These are phyloP conservation scores for Gallinago media DNA, from an alignment of 2,113 vertebrate species.

Conservation along the genomic window DNA sequence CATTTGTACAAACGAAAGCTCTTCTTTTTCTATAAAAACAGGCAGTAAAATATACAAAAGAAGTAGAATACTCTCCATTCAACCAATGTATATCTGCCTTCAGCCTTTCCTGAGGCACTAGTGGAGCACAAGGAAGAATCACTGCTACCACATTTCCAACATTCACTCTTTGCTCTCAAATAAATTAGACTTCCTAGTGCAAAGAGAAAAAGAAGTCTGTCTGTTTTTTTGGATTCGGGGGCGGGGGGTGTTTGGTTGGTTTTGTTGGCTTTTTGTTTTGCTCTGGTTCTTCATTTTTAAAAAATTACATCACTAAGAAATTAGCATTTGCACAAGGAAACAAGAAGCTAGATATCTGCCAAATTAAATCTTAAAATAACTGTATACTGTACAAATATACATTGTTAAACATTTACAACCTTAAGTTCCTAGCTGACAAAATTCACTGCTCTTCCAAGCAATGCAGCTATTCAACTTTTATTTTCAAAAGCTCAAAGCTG, in stretches of 20 bases:
- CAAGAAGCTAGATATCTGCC: background rate
- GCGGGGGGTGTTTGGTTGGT: too few relatives aligned
- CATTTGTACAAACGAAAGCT: background rate
- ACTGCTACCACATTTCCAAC: background rate
- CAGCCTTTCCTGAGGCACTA: background rate
- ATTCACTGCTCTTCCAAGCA: background rate
- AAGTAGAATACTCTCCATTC: background rate
- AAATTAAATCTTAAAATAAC: conserved; percentile 63
- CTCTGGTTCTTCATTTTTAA: conserved; percentile 5
- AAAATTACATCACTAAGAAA: conserved; percentile 42
- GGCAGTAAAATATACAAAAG: conserved; percentile 4
- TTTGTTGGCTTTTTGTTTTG: background rate
- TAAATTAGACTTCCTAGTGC: background rate
- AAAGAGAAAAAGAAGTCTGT: background rate
- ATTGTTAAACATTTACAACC: conserved; percentile 41
- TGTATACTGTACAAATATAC: conserved; percentile 77
- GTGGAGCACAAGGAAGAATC: background rate
- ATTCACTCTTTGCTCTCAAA: background rate
- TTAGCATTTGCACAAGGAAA: conserved; percentile 44
- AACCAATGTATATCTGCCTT: background rate
- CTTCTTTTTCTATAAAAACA: conserved; percentile 37
- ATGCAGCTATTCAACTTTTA: background rate
- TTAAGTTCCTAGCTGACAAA: background rate
- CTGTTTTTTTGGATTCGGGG: background rate
- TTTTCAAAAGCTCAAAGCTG: background rate